These are phyloP conservation scores for Hippoglossus hippoglossus DNA, from an alignment of 2,797 vertebrate genomes.

Conservation along the genomic window DNA sequence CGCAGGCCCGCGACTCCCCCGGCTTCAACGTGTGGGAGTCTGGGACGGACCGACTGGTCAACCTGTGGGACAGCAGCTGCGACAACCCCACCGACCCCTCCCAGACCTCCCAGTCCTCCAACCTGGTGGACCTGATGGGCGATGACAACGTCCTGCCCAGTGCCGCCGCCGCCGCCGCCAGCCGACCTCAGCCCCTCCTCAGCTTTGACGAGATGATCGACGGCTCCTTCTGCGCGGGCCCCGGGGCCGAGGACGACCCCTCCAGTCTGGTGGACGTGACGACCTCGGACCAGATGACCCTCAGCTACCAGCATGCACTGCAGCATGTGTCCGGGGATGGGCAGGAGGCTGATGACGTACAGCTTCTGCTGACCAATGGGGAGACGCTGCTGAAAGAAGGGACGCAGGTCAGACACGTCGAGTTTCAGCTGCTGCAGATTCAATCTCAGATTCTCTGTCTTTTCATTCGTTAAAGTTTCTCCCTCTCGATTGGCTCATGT, in stretches of 20 bases:
- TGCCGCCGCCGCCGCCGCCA: neutral
- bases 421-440: too few species aligned
- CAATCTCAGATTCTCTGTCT: rapidly evolving
- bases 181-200: constrained; percentile 85
- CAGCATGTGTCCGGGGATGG: constrained; percentile 84
- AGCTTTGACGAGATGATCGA: constrained; percentile 94
- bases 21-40: constrained; percentile 56
- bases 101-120: constrained; percentile 63
- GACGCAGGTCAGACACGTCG: constrained; percentile 86
- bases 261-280: constrained; percentile 85
- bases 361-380: constrained; percentile 94
- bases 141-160: constrained; percentile 47
- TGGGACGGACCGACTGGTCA: constrained; percentile 72
- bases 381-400: constrained; percentile 93
- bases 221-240: constrained; percentile 84
- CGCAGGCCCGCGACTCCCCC: constrained; percentile 69
- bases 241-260: constrained; percentile 82
- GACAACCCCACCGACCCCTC: constrained; percentile 12
- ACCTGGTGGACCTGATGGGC: constrained; percentile 81
- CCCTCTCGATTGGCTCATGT: neutral
- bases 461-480: neutral
- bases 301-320: constrained; percentile 89
- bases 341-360: constrained; percentile 80
- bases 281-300: constrained; percentile 84
- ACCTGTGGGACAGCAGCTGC: constrained; percentile 79